A percentile compares a stretch with the other conserved stretches of the same genome.
These are phyloP conservation scores for Barbus barbus DNA, from an alignment of 2,113 vertebrate genomes.

Conservation along the genomic window DNA sequence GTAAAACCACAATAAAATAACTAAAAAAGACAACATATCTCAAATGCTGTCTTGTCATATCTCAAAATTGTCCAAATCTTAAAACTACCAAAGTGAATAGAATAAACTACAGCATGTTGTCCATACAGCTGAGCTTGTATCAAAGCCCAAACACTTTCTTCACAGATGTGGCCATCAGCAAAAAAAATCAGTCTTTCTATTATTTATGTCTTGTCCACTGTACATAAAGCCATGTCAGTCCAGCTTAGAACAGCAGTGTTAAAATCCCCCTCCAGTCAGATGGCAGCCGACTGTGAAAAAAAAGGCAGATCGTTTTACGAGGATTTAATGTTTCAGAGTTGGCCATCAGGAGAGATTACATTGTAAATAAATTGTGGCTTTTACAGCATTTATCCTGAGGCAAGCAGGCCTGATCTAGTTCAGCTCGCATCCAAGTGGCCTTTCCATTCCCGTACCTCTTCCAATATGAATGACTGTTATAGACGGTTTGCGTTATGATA, in stretches of 20 bases:
- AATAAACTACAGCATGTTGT: background rate
- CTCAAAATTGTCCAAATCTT: background rate
- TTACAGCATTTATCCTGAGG: background rate
- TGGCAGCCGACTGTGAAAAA: conserved; percentile 1
- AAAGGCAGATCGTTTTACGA: conserved; percentile 37
- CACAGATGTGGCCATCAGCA: background rate
- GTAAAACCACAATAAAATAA: background rate
- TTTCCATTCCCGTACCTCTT: background rate
- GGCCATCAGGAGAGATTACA: conserved; percentile 17
- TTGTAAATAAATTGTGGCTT: conserved; percentile 18
- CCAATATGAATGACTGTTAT: background rate
- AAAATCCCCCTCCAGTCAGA: conserved; percentile 16
- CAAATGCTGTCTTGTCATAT: background rate
- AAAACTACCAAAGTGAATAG: background rate
- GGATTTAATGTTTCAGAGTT: conserved; percentile 30
- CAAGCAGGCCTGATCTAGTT: background rate
- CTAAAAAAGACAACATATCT: background rate
- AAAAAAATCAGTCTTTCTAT: background rate
- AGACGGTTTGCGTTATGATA: background rate
- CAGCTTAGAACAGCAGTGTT: conserved; percentile 2
- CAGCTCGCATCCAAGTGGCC: background rate
- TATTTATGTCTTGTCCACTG: background rate
- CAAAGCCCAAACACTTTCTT: background rate
- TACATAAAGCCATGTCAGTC: conserved; percentile 15
- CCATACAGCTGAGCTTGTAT: background rate